Conservation (phyloP, 1,140 invertebrate genomes). For the Tetranychus cinnabarinus region DNA sequence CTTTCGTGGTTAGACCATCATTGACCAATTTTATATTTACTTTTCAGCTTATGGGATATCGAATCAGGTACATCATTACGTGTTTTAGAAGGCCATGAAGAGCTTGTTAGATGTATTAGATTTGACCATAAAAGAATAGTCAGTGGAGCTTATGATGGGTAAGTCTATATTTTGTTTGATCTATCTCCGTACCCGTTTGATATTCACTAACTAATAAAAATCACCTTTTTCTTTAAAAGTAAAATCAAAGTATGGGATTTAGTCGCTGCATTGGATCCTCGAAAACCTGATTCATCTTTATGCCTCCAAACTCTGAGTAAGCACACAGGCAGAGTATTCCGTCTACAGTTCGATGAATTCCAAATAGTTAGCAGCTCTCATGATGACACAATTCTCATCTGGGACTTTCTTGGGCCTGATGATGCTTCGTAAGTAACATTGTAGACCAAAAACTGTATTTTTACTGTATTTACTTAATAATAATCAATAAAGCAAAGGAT, state of each 20-base stretch:
- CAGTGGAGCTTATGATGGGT: constrained; percentile 96
- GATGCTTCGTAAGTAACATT: too few relatives aligned
- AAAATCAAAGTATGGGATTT: constrained; percentile 99
- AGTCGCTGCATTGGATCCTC: constrained; percentile 78
- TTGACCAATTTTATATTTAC: constrained; percentile 1
- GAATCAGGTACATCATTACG: constrained; percentile 90
- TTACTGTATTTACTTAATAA: too few relatives aligned
- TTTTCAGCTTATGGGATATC: constrained; percentile 85
- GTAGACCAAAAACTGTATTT: too few relatives aligned
- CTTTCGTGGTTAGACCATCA: constrained; percentile 7
- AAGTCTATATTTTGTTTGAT: constrained; percentile 16
- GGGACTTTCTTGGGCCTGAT: constrained; percentile 71
- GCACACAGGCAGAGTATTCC: constrained; percentile 93
- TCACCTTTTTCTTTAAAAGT: constrained; percentile 24
- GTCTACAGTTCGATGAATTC: constrained; percentile 98
- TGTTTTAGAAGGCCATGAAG: constrained; percentile 95
- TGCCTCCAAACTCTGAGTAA: constrained; percentile 91
- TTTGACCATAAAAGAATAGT: constrained; percentile 97
- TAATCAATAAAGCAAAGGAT: too few relatives aligned
- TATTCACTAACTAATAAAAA: too few relatives aligned
- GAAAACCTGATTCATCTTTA: constrained; percentile 65
- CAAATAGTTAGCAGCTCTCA: constrained; percentile 99
- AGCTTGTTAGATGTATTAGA: constrained; percentile 82
- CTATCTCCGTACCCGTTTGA: neutral
- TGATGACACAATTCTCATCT: constrained; percentile 98